These are phyloP conservation scores for Lysandra bellargus DNA, from an alignment of 2,888 invertebrate species.

Conservation along the genomic window DNA sequence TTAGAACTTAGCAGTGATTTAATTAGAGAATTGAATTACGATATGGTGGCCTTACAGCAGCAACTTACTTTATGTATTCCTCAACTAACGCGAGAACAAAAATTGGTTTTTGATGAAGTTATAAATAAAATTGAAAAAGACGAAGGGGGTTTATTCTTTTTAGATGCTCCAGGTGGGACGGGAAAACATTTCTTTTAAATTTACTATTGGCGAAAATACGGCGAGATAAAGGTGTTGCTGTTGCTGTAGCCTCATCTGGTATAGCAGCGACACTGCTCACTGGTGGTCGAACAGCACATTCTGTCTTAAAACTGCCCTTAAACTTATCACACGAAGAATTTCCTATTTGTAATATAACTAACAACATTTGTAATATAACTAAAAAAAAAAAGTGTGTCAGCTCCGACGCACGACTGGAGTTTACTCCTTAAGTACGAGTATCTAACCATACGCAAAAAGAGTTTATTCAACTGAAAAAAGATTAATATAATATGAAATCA, in stretches of 20 bases:
- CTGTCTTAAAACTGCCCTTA: conserved; percentile 38
- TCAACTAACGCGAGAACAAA: conserved; percentile 38
- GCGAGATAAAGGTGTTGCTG: conserved; percentile 40
- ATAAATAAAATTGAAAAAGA: conserved; percentile 36
- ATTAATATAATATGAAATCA: no score
- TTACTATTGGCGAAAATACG: conserved; percentile 38
- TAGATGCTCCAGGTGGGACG: conserved; percentile 32
- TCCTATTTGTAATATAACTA: conserved; percentile 40
- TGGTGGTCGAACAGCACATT: conserved; percentile 33
- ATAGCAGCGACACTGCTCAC: conserved; percentile 21
- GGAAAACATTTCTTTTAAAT: conserved; percentile 39
- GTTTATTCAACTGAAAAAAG: no score
- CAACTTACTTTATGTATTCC: conserved; percentile 39
- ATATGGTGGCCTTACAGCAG: conserved; percentile 37
- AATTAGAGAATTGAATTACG: conserved; percentile 40
- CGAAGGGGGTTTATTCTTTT: conserved; percentile 34
- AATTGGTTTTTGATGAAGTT: conserved; percentile 36
- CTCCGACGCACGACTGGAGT: no score
- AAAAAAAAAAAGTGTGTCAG: no score
- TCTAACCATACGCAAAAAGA: no score
- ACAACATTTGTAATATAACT: no score
- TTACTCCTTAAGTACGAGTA: no score
- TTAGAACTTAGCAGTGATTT: conserved; percentile 37
- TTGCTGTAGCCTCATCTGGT: conserved; percentile 37
- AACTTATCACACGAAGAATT: conserved; percentile 40